phyloP scores from a whole-genome alignment of 1,140 invertebrate species.

The Leptopilina boulardi region DNA sequence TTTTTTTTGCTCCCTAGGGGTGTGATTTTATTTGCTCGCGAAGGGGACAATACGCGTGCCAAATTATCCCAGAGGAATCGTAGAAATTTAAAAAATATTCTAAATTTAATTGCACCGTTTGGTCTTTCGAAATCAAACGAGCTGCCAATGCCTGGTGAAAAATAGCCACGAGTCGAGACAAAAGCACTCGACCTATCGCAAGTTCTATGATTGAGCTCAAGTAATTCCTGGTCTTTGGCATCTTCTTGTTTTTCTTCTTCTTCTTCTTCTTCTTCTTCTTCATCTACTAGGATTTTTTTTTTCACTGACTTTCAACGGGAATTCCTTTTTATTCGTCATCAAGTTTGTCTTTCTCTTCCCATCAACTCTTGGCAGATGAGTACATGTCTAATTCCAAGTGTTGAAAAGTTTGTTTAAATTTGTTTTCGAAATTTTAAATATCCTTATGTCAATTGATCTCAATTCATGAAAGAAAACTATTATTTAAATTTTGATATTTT shows the following conservation, averaged over 20 bases:
- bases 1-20: slow-evolving; percentile 57
- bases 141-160: slow-evolving; percentile 73
- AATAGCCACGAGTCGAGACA: slow-evolving; percentile 65
- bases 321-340: slow-evolving; percentile 14
- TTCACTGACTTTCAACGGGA: slow-evolving; percentile 1
- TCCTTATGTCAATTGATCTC: no score
- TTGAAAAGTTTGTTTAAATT: background rate
- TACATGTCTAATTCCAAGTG: background rate
- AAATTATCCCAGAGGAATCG: slow-evolving; percentile 75
- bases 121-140: slow-evolving; percentile 71
- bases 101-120: slow-evolving; percentile 73
- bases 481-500: no score
- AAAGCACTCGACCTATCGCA: slow-evolving; percentile 52
- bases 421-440: no score
- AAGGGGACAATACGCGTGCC: slow-evolving; percentile 62
- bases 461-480: no score
- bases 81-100: slow-evolving; percentile 77
- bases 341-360: background rate
- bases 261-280: slow-evolving; percentile 22
- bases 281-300: slow-evolving; percentile 10
- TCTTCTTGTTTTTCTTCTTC: slow-evolving; percentile 34
- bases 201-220: slow-evolving; percentile 52
- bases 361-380: background rate
- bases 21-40: slow-evolving; percentile 39
- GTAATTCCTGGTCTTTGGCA: slow-evolving; percentile 45